Base-by-base conservation (phyloP, 92 coral and sea anemone species). In the Epizoanthus ramosus region DNA sequence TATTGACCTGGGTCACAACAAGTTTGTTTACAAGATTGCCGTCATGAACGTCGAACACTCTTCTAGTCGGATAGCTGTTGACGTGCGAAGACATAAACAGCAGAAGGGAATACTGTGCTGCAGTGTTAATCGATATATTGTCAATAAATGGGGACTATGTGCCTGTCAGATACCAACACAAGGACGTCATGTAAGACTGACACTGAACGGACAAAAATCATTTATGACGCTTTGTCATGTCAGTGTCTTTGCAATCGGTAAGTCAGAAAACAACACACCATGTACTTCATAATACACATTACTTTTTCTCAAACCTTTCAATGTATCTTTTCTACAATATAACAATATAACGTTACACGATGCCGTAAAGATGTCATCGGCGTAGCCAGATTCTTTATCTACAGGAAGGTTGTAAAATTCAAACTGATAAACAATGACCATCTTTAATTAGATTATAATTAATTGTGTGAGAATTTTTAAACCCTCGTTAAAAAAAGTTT, bases 231-330 rank as follows among this genome's bases (percentile, higher is more conserved):
- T 45, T 12, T 71, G 75, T 45, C 57, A 71, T 13, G 58, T 71
- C 35, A 22, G 75, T 5, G 58, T 71, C 31, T 71, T 71, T 71
- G 75, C 75, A n/a, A 3, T 56, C 45, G 75, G 75, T 71, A 3
- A 33, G 71, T 41, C 16, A 33, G 18, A 28, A 28, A 16, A 7
- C 1, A 16, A 28, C 14, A 10, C n/a, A 41, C 28, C 45, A 13
- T 28, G 54, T 47, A 47, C 45, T 13, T 67, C 14, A 63, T 25
- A 21, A 14, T 10, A 13, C 3, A 12, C 33, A 24, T 23, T n/a
- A 7, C 13, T 9, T 63, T 63, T 47, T 35, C 39, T 6, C 45
- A 41, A 41, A 6, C 6, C 8, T 41, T 41, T 4, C 45, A 41
- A 41, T 41, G 47, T 4, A 6, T 41, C 47, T 5, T 41, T 41